phyloP scores from a whole-genome alignment of 2,888 invertebrate species.

The Drosophila yooni region DNA sequence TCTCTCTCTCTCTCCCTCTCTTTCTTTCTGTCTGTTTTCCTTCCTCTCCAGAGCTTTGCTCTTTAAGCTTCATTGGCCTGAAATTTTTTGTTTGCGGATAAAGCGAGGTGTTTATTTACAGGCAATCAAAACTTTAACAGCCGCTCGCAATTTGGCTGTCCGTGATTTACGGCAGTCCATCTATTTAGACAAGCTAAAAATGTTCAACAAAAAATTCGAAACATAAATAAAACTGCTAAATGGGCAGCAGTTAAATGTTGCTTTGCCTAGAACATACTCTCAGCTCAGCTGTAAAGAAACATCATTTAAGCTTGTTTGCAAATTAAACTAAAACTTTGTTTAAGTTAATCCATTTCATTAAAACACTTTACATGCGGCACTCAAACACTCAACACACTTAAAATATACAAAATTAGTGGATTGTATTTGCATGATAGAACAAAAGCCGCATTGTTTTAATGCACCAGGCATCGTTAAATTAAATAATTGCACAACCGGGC shows the following conservation, averaged over 20 bases:
- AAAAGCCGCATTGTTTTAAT: background rate
- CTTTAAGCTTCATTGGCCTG: slow-evolving; percentile 62
- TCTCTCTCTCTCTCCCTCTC: background rate
- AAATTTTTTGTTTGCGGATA: slow-evolving; percentile 33
- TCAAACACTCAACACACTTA: background rate
- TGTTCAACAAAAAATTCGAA: slow-evolving; percentile 20
- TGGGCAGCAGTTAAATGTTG: background rate
- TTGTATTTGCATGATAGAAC: background rate
- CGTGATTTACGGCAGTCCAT: slow-evolving; percentile 43
- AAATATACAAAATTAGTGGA: background rate
- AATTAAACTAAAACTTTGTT: background rate
- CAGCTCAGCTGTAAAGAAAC: background rate
- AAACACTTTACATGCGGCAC: background rate
- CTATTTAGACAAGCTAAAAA: slow-evolving; percentile 20
- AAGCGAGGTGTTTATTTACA: slow-evolving; percentile 68
- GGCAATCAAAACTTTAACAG: slow-evolving; percentile 73
- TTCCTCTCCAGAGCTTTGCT: slow-evolving; percentile 11
- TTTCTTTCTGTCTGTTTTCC: background rate
- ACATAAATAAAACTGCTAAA: slow-evolving; percentile 27
- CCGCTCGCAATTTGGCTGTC: slow-evolving; percentile 37
- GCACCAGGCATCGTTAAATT: background rate
- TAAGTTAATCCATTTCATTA: background rate
- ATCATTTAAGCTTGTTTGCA: background rate
- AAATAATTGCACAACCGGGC: background rate
- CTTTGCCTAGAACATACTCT: background rate